Evolutionary conservation across 2,113 vertebrate genomes (phyloP), one percentile per base, ranked within the genome.

Genomic region (Corythoichthys intestinalis): DNA sequence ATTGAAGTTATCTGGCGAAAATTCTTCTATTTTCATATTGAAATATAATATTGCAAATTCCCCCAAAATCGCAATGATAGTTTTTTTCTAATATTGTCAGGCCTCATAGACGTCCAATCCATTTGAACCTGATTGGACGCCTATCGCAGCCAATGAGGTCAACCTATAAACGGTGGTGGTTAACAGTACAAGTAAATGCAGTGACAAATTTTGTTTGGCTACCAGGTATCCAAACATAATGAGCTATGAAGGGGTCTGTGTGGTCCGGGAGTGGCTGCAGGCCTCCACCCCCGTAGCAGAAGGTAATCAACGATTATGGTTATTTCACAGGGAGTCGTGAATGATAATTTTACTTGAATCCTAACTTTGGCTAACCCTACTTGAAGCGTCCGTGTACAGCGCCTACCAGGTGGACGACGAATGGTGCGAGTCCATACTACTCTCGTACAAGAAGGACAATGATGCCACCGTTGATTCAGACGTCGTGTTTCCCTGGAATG

Each of bases 171-270:
- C 41, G 9, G 6, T 44, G 41, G 41, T 8, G 41, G 41, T 44
- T 44, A 8, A 44, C 41, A 44, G 6, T 1, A 44, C 41, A 44
- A 44, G 41, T 7, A 44, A 6, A 54, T 73, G n/a, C 20, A 28
- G 20, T 28, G 20, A 28, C 20, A 28, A 28, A 28, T 28, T 28
- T 28, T 68, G 2, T 38, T 35, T 64, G 34, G 47, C 12, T 49
- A 80, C 14, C 71, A 96, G 95, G 85, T 96, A 96, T 73, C 95
- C 95, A n/a, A 93, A 93, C 39, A 91, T 96, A 72, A 94, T 96
- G 94, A 93, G 86, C 0, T 93, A 95, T 7, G 95, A 96, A 35
- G 91, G 93, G 4, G 66, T 94, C 15, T 71, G 69, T 47, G 93
- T 90, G 0, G 93, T 95, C 48, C 90, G 84, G 69, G 87, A 92